Evolutionary conservation across 1,140 invertebrate species (phyloP), one percentile per base, ranked within the genome.

Genomic region (Mya arenaria): DNA sequence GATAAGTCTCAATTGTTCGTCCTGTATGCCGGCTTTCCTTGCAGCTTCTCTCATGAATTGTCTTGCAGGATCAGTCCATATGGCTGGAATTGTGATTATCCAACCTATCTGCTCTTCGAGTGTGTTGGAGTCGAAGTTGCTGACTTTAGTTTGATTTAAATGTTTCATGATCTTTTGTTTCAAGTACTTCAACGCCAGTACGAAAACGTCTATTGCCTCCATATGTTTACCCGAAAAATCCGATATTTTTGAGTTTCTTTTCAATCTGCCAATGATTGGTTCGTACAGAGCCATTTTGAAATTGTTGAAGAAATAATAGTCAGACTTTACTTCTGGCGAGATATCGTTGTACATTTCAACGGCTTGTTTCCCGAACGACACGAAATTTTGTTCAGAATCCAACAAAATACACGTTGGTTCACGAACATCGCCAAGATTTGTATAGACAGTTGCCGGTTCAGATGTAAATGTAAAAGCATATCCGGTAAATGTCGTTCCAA

Each of bases 31-130:
- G 44, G 72, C 72, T 60, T 15, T 37, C 4, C n/a, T 41, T 1
- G 72, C 72, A 28, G 72, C 72, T n/a, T 75, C 72, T 41, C 72
- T 37, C 56, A 62, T 75, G 48, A 75, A 75, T 39, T 75, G 72
- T 25, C 48, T 75, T 19, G 58, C 55, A 30, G n/a, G 44, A 30
- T 75, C 72, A 41, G 55, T 37, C 55, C 56, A 60, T n/a, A 75
- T 55, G 0, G 72, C 72, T 15, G 72, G 72, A 1, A 75, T 25
- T 10, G 72, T 75, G 19, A 75, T 39, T 1, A 75, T 23, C 72
- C 72, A 75, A 39, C 32, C 19, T 23, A 75, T 44, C 30, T 75
- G 23, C 23, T n/a, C n/a, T n/a, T n/a, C n/a, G n/a, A n/a, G n/a
- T n/a, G n/a, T n/a, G n/a, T n/a, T n/a, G n/a, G n/a, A n/a, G n/a